Conservation (phyloP, 2,113 vertebrate species). For the Plecotus auritus region DNA sequence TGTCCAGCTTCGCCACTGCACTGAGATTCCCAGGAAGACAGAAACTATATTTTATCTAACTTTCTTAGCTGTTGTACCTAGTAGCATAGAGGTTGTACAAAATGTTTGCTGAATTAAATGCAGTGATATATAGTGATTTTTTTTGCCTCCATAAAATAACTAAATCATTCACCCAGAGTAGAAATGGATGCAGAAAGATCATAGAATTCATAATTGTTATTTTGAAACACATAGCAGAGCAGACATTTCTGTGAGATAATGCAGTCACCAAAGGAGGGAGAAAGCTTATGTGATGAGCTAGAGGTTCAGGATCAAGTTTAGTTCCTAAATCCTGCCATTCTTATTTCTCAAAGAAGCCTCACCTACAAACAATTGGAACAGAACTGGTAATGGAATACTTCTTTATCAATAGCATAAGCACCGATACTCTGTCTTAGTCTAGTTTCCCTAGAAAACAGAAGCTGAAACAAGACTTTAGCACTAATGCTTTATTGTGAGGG, state of each 20-base stretch:
- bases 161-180: not conserved
- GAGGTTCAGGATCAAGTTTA: not conserved
- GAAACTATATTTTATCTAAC: not conserved
- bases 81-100: not conserved
- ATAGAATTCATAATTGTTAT: not conserved
- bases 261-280: not conserved
- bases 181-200: not conserved
- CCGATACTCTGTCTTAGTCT: not conserved
- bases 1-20: not conserved
- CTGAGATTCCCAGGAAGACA: not conserved
- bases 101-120: not conserved
- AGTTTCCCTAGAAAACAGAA: not conserved
- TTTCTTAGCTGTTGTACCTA: not conserved
- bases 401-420: not conserved
- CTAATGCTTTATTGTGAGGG: not conserved
- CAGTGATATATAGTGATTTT: not conserved
- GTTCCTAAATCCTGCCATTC: not conserved
- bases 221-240: not conserved
- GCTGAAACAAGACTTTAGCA: not conserved
- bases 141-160: not conserved
- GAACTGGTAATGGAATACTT: not conserved
- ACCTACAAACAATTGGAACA: not conserved
- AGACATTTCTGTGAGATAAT: not conserved
- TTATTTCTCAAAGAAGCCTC: not conserved
- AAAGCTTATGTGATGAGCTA: not conserved